phyloP scores from a whole-genome alignment of 2,888 invertebrate genomes.

The Synergus japonicus region DNA sequence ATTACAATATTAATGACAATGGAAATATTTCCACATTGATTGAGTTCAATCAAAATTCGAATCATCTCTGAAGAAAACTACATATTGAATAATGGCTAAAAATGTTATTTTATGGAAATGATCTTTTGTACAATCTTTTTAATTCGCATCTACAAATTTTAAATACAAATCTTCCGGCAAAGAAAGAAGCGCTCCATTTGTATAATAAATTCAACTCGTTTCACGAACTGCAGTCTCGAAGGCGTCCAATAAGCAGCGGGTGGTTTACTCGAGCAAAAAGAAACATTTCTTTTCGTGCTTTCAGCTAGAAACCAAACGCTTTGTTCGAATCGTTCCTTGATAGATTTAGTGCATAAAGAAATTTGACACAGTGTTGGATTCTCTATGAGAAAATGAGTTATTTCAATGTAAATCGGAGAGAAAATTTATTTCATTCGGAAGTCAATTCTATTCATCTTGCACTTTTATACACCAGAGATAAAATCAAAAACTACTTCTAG shows the following conservation, averaged over 20 bases:
- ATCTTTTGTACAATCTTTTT: neutral
- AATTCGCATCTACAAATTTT: neutral
- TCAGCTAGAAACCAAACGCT: conserved; percentile 44
- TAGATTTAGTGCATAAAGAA: conserved; percentile 38
- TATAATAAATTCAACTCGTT: conserved; percentile 29
- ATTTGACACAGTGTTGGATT: conserved; percentile 40
- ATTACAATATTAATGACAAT: neutral
- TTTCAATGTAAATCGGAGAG: conserved; percentile 28
- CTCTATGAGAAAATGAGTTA: conserved; percentile 16
- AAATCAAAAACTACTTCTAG: neutral
- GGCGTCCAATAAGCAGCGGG: conserved; percentile 33
- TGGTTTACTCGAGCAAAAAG: conserved; percentile 43
- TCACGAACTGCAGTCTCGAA: conserved; percentile 1
- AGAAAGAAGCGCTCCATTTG: neutral
- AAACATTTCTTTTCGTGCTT: conserved; percentile 51
- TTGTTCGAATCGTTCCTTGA: conserved; percentile 42
- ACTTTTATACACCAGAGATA: neutral
- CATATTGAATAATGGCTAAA: neutral
- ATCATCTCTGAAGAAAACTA: too few species aligned
- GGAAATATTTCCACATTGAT: neutral
- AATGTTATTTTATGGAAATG: neutral
- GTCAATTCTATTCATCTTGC: neutral
- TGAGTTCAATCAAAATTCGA: too few species aligned
- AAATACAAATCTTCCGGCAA: conserved; percentile 17
- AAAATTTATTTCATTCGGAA: conserved; percentile 9